Conservation (phyloP, 2,888 invertebrate species). For the Blomia tropicalis region DNA sequence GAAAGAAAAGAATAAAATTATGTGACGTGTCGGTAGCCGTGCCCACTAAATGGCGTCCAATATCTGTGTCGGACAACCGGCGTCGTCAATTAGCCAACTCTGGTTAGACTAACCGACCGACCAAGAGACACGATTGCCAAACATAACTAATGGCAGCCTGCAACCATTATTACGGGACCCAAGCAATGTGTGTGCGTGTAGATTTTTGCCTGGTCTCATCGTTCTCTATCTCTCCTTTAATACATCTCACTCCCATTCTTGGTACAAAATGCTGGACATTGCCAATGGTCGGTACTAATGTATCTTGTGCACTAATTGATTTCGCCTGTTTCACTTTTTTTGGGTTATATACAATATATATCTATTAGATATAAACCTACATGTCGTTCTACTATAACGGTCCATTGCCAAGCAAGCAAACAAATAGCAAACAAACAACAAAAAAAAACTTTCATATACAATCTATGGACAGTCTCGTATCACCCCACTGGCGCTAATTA, state of each 20-base stretch:
- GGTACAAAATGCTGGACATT: too few species aligned
- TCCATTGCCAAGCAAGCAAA: too few species aligned
- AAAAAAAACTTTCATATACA: conserved; percentile 6
- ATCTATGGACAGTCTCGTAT: background rate
- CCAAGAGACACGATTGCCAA: too few species aligned
- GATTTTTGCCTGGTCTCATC: background rate
- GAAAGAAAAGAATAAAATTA: too few species aligned
- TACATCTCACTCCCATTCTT: too few species aligned
- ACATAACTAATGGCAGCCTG: background rate
- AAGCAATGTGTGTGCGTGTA: background rate
- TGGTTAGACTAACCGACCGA: background rate
- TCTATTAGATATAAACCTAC: too few species aligned
- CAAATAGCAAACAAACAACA: too few species aligned
- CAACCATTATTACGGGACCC: conserved; percentile 2
- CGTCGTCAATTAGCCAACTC: background rate
- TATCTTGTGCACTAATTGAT: conserved; percentile 10
- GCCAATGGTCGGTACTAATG: background rate
- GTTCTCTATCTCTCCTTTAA: background rate
- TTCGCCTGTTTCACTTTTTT: conserved; percentile 15
- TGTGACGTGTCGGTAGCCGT: too few species aligned
- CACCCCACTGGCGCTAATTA: conserved; percentile 7
- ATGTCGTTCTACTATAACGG: too few species aligned
- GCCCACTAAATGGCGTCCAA: background rate
- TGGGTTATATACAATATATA: too few species aligned
- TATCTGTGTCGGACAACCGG: background rate